Conservation (phyloP, 2,797 vertebrate species). For the Notamacropus eugenii region DNA sequence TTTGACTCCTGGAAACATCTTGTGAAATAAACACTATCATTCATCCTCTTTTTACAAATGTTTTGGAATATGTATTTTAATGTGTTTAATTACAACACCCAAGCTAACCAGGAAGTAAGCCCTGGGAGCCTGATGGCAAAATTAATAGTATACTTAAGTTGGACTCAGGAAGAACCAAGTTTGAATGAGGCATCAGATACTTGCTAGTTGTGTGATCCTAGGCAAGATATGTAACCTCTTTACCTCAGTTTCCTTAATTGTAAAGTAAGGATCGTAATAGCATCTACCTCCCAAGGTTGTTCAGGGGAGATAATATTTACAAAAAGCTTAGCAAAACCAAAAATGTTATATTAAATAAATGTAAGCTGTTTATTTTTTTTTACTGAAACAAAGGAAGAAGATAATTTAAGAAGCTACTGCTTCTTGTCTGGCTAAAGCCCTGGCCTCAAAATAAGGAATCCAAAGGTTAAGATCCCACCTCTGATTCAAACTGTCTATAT, state of each 20-base stretch:
- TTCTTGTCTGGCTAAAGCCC: neutral
- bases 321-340: neutral
- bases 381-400: neutral
- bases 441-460: neutral
- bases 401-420: neutral
- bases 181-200: neutral
- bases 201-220: neutral
- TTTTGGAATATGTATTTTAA: neutral
- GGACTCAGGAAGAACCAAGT: neutral
- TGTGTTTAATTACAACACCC: neutral
- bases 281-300: neutral
- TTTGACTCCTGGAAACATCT: neutral
- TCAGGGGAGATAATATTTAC: neutral
- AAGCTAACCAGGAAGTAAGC: neutral
- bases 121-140: neutral
- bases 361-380: neutral
- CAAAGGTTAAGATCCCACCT: neutral
- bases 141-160: neutral
- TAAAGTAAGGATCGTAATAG: neutral
- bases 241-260: neutral
- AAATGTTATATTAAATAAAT: neutral
- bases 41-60: neutral
- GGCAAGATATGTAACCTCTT: neutral
- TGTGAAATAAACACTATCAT: neutral
- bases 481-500: neutral